Conservation (phyloP, 2,113 vertebrate genomes). For the Balaeniceps rex region DNA sequence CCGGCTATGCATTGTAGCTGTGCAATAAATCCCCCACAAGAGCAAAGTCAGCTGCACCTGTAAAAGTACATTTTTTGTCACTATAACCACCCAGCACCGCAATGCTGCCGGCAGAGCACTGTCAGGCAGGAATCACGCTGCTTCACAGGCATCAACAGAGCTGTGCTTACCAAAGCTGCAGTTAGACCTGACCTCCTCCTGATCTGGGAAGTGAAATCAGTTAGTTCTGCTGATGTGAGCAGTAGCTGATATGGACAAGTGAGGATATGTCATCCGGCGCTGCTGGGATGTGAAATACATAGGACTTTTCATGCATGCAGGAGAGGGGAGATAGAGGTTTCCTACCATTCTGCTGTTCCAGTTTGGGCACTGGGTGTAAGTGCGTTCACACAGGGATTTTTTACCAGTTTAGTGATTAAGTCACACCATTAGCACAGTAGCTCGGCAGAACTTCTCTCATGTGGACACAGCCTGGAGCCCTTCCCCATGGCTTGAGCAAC, state of each 20-base stretch:
- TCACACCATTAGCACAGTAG: accelerated
- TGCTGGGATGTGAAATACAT: background rate
- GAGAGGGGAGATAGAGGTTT: background rate
- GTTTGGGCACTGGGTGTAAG: background rate
- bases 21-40: background rate
- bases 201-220: background rate
- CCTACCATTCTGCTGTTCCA: accelerated
- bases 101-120: background rate
- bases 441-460: background rate
- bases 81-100: background rate
- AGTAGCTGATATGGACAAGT: background rate
- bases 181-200: background rate
- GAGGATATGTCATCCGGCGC: background rate
- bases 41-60: background rate
- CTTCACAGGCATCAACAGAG: background rate
- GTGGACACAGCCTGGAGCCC: background rate
- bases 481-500: background rate
- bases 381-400: background rate
- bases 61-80: background rate
- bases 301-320: background rate
- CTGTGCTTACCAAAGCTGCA: background rate
- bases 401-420: background rate
- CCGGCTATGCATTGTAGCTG: background rate
- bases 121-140: background rate
- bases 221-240: background rate